Percentiles rank a stretch among this genome's conserved stretches.
These are phyloP conservation scores for Zophobas atratus DNA, from an alignment of 1,140 invertebrate species.

Conservation along the genomic window DNA sequence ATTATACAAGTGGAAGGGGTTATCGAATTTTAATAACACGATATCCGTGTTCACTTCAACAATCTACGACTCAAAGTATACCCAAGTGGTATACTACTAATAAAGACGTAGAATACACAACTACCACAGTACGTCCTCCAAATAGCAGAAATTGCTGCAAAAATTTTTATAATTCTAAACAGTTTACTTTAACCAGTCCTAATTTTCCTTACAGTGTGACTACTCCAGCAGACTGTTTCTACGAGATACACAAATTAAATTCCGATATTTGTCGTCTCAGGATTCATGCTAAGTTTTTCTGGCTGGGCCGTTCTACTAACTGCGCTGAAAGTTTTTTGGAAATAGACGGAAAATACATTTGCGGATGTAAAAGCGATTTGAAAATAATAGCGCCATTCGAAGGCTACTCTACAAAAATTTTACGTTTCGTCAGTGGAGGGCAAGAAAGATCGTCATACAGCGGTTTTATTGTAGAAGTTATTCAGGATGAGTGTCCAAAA, in stretches of 20 bases:
- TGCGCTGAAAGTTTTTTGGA: slow-evolving; percentile 71
- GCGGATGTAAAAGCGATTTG: slow-evolving; percentile 72
- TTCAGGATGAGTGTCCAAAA: slow-evolving; percentile 71
- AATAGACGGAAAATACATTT: slow-evolving; percentile 72
- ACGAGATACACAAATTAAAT: slow-evolving; percentile 69
- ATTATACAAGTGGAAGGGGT: slow-evolving; percentile 62
- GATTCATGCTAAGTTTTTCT: slow-evolving; percentile 73
- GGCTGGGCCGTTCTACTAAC: slow-evolving; percentile 67
- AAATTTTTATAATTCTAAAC: slow-evolving; percentile 66
- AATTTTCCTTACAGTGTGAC: slow-evolving; percentile 70
- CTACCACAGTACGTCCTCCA: neutral
- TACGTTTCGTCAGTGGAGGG: slow-evolving; percentile 64
- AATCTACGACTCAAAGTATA: slow-evolving; percentile 45
- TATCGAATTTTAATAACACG: slow-evolving; percentile 72
- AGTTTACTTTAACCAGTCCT: slow-evolving; percentile 72
- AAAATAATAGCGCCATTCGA: slow-evolving; percentile 66
- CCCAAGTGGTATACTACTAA: slow-evolving; percentile 30
- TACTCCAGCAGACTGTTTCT: slow-evolving; percentile 68
- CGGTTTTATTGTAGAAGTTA: slow-evolving; percentile 72
- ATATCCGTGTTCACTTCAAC: slow-evolving; percentile 62
- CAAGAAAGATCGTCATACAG: slow-evolving; percentile 53
- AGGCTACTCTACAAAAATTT: slow-evolving; percentile 61
- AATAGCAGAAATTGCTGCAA: slow-evolving; percentile 66
- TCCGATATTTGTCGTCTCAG: slow-evolving; percentile 70
- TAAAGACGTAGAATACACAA: slow-evolving; percentile 54